Conservation (phyloP, 2,888 invertebrate species). For the Catocala fraxini region DNA sequence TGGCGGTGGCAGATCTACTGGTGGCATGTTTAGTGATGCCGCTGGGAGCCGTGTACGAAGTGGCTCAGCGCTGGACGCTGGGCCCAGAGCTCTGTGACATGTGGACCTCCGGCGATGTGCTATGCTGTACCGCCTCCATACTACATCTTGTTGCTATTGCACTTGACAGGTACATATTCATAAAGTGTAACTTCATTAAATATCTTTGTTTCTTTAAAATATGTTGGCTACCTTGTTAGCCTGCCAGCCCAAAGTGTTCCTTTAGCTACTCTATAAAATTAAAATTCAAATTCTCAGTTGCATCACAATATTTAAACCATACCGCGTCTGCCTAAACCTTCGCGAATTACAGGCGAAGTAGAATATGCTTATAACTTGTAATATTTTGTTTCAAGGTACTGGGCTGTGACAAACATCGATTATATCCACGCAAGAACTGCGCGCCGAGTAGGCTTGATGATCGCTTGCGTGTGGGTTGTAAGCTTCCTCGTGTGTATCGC, state of each 20-base stretch:
- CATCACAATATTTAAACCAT: too few species aligned
- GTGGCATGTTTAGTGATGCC: conserved; percentile 95
- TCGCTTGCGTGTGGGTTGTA: conserved; percentile 94
- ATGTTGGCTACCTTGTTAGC: too few species aligned
- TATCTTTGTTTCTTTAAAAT: too few species aligned
- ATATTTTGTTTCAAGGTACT: conserved; percentile 88
- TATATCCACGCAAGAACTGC: conserved; percentile 95
- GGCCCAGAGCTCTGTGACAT: conserved; percentile 96
- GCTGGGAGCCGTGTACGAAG: conserved; percentile 92
- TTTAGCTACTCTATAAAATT: too few species aligned
- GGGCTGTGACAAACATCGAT: conserved; percentile 97
- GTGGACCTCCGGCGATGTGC: conserved; percentile 97
- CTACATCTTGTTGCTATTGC: conserved; percentile 94
- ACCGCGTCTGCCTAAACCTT: too few species aligned
- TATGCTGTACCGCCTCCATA: conserved; percentile 95
- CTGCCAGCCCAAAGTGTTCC: too few species aligned
- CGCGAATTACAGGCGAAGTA: too few species aligned
- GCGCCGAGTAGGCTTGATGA: conserved; percentile 93
- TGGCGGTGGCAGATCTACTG: conserved; percentile 97
- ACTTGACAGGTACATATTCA: conserved; percentile 89
- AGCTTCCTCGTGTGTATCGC: conserved; percentile 95
- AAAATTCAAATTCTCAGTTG: too few species aligned
- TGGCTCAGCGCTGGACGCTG: conserved; percentile 93
- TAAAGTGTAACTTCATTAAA: neutral
- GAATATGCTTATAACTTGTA: neutral